These are phyloP conservation scores for Eupristina koningsbergeri DNA, from an alignment of 1,140 invertebrate genomes.

Conservation along the genomic window DNA sequence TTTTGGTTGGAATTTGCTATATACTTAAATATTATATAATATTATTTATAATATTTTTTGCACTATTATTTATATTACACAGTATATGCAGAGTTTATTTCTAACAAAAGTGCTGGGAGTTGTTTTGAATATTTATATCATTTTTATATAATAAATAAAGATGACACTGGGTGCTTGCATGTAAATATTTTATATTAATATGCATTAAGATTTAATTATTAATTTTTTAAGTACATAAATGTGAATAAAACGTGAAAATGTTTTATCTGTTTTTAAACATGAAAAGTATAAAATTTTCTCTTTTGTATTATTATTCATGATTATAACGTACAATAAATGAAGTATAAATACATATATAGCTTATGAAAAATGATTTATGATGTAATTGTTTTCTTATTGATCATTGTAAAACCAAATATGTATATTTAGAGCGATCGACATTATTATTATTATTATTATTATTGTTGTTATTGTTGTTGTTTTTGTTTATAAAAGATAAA, in stretches of 20 bases:
- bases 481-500: slow-evolving; percentile 12
- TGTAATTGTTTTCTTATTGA: slow-evolving; percentile 19
- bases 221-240: slow-evolving; percentile 23
- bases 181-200: slow-evolving; percentile 48
- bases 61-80: neutral
- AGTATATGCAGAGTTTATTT: neutral
- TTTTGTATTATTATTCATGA: slow-evolving; percentile 36
- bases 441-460: slow-evolving; percentile 40
- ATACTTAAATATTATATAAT: no score
- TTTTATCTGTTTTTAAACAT: slow-evolving; percentile 36
- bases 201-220: slow-evolving; percentile 42
- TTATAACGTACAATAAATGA: slow-evolving; percentile 30
- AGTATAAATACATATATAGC: slow-evolving; percentile 23
- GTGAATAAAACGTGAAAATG: slow-evolving; percentile 19
- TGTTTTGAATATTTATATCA: slow-evolving; percentile 38
- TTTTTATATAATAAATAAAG: slow-evolving; percentile 13
- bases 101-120: neutral
- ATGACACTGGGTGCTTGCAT: slow-evolving; percentile 33
- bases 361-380: slow-evolving; percentile 7
- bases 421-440: slow-evolving; percentile 46
- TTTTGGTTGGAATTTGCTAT: no score
- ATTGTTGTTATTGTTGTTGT: slow-evolving; percentile 20
- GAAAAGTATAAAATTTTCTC: slow-evolving; percentile 23
- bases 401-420: slow-evolving; percentile 35
- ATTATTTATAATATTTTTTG: no score